phyloP scores from a whole-genome alignment of 2,888 invertebrate species.

The Tubiluchus corallicola region DNA sequence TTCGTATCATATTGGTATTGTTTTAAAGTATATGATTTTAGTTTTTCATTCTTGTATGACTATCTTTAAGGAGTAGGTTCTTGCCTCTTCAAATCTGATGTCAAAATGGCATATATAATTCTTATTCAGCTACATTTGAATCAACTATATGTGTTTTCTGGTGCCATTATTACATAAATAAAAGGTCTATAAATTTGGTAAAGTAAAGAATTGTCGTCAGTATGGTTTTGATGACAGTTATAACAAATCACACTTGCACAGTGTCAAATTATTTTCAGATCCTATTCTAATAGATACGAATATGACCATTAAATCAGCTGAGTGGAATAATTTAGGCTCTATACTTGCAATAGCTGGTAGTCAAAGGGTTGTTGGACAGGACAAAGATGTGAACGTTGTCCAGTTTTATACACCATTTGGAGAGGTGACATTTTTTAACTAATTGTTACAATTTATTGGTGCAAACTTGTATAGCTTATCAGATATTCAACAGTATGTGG shows the following conservation, averaged over 20 bases:
- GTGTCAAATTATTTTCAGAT: constrained; percentile 36
- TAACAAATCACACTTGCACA: constrained; percentile 1
- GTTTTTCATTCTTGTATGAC: no score
- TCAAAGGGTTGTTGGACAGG: constrained; percentile 36
- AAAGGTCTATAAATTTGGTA: background rate
- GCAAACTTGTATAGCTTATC: no score
- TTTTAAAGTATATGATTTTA: no score
- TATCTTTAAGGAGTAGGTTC: no score
- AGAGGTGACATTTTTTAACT: constrained; percentile 38
- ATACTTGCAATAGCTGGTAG: constrained; percentile 67
- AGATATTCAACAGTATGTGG: no score
- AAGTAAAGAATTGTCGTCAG: background rate
- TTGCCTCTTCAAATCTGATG: no score
- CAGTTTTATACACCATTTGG: constrained; percentile 78
- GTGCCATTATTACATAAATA: no score
- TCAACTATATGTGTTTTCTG: no score
- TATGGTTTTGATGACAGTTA: constrained; percentile 2
- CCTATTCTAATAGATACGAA: constrained; percentile 64
- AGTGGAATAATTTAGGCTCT: constrained; percentile 84
- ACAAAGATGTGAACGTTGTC: constrained; percentile 47
- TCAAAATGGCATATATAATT: background rate
- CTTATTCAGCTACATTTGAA: no score
- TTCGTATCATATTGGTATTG: no score
- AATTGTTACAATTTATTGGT: background rate
- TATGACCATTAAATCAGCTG: constrained; percentile 56